Percentiles rank a stretch among this genome's conserved stretches.
Conservation (phyloP, 1,140 invertebrate species). For the Glossosoma conforme region DNA sequence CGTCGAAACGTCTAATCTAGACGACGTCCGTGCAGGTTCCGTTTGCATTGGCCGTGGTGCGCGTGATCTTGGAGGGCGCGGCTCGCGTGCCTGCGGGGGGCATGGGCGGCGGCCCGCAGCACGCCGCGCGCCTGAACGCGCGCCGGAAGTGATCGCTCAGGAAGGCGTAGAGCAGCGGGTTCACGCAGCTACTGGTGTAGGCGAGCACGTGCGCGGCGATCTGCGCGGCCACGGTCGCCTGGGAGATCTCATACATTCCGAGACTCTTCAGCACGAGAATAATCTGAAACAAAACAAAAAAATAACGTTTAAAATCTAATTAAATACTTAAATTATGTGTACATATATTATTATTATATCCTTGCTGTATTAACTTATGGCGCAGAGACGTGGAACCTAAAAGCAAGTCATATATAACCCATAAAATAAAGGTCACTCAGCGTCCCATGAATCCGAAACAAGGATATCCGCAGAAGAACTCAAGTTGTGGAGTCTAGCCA, state of each 20-base stretch:
- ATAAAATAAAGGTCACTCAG: too few species aligned
- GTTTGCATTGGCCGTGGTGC: slow-evolving; percentile 25
- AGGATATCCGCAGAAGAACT: too few species aligned
- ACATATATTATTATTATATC: too few species aligned
- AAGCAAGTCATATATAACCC: too few species aligned
- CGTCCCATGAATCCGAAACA: too few species aligned
- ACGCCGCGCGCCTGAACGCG: slow-evolving; percentile 64
- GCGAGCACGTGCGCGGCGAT: slow-evolving; percentile 87
- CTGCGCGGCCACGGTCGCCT: slow-evolving; percentile 67
- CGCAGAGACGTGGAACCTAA: too few species aligned
- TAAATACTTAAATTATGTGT: too few species aligned
- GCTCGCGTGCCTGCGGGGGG: slow-evolving; percentile 7
- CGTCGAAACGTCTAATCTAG: slow-evolving; percentile 1
- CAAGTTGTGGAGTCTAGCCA: too few species aligned
- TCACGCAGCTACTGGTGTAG: slow-evolving; percentile 92
- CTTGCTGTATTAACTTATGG: too few species aligned
- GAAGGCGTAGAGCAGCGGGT: slow-evolving; percentile 93
- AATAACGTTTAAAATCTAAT: too few species aligned
- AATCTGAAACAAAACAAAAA: slow-evolving; percentile 53
- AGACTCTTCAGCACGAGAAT: slow-evolving; percentile 77
- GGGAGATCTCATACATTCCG: slow-evolving; percentile 60
- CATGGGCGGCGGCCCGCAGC: slow-evolving; percentile 24
- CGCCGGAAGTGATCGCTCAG: slow-evolving; percentile 83
- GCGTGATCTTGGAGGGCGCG: slow-evolving; percentile 21
- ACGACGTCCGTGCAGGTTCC: slow-evolving; percentile 28